Evolutionary conservation across 2,888 invertebrate genomes (phyloP).

Genomic region (Dermolepida albohirtum): DNA sequence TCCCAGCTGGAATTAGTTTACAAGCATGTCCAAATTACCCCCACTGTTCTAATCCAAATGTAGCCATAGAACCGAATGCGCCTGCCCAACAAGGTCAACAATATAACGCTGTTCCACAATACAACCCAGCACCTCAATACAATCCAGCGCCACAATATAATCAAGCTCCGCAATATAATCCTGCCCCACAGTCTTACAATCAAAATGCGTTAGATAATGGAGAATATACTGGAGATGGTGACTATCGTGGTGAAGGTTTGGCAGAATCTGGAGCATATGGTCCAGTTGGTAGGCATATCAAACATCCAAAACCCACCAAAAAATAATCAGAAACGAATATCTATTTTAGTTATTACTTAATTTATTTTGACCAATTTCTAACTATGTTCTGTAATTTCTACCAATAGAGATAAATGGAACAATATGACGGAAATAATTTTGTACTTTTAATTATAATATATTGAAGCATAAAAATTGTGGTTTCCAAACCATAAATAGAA

Average conservation of each 20-base stretch:
- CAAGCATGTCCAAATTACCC: slow-evolving; percentile 65
- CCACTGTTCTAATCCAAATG: slow-evolving; percentile 62
- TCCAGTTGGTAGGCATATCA: slow-evolving; percentile 12
- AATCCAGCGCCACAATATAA: slow-evolving; percentile 48
- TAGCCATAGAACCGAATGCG: slow-evolving; percentile 60
- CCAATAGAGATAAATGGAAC: too few relatives aligned
- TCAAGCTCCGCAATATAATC: slow-evolving; percentile 46
- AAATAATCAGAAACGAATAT: too few relatives aligned
- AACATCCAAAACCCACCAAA: too few relatives aligned
- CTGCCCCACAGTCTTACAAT: slow-evolving; percentile 44
- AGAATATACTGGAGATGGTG: slow-evolving; percentile 62
- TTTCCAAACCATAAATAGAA: too few relatives aligned
- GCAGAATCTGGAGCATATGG: slow-evolving; percentile 62
- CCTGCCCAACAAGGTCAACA: slow-evolving; percentile 47
- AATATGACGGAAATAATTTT: too few relatives aligned
- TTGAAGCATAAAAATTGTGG: too few relatives aligned
- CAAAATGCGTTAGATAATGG: slow-evolving; percentile 58
- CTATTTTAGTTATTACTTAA: too few relatives aligned
- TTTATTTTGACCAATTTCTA: too few relatives aligned
- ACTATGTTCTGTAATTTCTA: too few relatives aligned
- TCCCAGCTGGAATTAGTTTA: slow-evolving; percentile 63
- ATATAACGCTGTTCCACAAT: slow-evolving; percentile 48
- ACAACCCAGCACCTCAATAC: slow-evolving; percentile 51
- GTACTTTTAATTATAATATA: too few relatives aligned
- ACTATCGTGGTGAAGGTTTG: slow-evolving; percentile 64